Conservation (phyloP, 2,797 vertebrate genomes). For the Chiroxiphia lanceolata region DNA sequence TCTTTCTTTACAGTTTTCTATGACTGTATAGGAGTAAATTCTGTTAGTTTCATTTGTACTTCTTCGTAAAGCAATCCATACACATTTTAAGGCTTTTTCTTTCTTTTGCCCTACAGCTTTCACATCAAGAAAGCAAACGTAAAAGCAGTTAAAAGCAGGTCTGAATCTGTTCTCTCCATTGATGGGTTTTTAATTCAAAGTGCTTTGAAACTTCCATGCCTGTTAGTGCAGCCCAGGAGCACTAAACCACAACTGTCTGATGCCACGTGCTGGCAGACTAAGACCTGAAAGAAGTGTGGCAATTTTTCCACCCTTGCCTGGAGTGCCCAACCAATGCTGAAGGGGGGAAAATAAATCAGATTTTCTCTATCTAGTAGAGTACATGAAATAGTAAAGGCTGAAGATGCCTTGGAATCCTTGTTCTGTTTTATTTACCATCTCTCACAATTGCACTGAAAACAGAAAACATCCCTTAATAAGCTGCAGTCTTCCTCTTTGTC, state of each 20-base stretch:
- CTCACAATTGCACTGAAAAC: neutral
- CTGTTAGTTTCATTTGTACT: neutral
- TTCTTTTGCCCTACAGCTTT: slow-evolving; percentile 14
- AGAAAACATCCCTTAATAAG: neutral
- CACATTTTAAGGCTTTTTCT: neutral
- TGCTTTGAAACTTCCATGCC: slow-evolving; percentile 17
- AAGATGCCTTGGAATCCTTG: neutral
- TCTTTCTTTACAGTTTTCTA: neutral
- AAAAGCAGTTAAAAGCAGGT: slow-evolving; percentile 18
- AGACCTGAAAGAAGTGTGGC: neutral
- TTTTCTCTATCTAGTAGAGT: neutral
- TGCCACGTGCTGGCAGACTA: neutral
- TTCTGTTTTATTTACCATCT: neutral
- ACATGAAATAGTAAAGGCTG: neutral
- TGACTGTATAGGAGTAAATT: neutral
- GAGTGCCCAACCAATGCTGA: neutral
- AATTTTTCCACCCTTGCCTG: neutral
- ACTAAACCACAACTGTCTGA: neutral
- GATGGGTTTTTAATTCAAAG: slow-evolving; percentile 23
- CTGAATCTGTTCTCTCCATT: neutral
- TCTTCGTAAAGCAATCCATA: neutral
- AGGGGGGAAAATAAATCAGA: neutral
- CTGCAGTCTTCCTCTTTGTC: neutral
- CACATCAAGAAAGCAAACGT: neutral
- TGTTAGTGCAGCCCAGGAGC: neutral